Percentiles rank a stretch among this genome's conserved stretches.
Evolutionary conservation across 2,113 vertebrate species (phyloP).

Genomic region (Lethenteron reissneri): DNA sequence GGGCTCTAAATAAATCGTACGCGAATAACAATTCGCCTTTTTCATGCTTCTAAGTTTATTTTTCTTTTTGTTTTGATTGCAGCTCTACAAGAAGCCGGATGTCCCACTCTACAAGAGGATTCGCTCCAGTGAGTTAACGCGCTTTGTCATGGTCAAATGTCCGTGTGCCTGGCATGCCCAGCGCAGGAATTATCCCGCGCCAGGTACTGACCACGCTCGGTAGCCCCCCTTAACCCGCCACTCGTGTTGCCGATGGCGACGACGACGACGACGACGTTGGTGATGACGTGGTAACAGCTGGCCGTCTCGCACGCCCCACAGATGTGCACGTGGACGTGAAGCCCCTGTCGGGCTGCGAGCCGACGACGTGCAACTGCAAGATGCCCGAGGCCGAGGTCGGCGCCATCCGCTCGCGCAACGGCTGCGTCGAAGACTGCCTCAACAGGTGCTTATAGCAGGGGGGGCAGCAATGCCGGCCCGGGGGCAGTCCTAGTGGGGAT

Average conservation of each 20-base stretch:
- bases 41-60: neutral
- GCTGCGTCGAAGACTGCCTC: conserved; percentile 74
- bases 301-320: conserved; percentile 14
- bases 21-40: neutral
- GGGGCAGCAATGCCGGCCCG: too few species aligned
- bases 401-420: conserved; percentile 23
- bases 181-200: too few species aligned
- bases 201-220: too few species aligned
- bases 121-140: conserved; percentile 63
- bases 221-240: neutral
- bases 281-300: neutral
- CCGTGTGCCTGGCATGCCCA: too few species aligned
- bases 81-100: conserved; percentile 94
- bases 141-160: too few species aligned
- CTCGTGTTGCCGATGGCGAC: neutral
- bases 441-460: conserved; percentile 38
- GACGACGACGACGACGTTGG: neutral
- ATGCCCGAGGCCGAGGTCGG: conserved; percentile 23
- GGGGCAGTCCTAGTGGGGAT: too few species aligned
- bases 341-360: conserved; percentile 83
- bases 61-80: conserved; percentile 15
- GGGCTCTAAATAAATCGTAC: too few species aligned
- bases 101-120: conserved; percentile 98
- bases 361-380: conserved; percentile 80
- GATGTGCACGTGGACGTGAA: conserved; percentile 93